Evolutionary conservation across 1,140 invertebrate genomes (phyloP), one percentile per base, ranked within the genome.

Genomic region (Mylabris phalerata): DNA sequence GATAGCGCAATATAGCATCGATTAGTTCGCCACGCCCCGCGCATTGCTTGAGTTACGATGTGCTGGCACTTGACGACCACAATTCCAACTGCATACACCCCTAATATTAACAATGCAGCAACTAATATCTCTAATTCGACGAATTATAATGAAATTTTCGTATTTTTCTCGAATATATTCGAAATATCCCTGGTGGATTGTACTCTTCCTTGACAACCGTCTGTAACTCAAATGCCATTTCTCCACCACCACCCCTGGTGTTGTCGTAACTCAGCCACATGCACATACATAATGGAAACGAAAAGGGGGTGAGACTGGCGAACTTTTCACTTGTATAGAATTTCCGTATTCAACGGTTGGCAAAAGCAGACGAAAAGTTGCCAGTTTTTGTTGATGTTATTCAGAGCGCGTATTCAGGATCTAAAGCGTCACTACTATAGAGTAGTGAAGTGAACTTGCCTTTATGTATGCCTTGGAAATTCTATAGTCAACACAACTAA

Each of bases 1-100:
- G 67, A 69, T 69, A 69, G 60, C 68, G 68, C 68, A 67, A 70
- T 70, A 70, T 70, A 64, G 68, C 66, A 70, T 70, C 68, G 68
- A 70, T 70, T 70, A 70, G 68, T 51, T 62, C 56, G 60, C 62
- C 64, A 67, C 68, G 66, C 68, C 66, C 64, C 68, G 57, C 65
- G 66, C 64, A 70, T 70, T 68, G 66, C 62, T 63, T 68, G 66
- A 70, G 66, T 68, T 69, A 69, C 68, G 66, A 68, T 62, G 62
- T 68, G 68, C 60, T 57, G 59, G 67, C 67, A 64, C 63, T 68
- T 62, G 47, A 56, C 45, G 44, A 24, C 48, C 32, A 43, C 46
- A 48, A 49, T 42, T 48, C 42, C 46, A 42, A 48, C 47, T 48
- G 38, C 48, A 32, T 32, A 19, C 19, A 19, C 19, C 19, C 19